phyloP scores from a whole-genome alignment of 2,113 vertebrate species.

The Stercorarius parasiticus region DNA sequence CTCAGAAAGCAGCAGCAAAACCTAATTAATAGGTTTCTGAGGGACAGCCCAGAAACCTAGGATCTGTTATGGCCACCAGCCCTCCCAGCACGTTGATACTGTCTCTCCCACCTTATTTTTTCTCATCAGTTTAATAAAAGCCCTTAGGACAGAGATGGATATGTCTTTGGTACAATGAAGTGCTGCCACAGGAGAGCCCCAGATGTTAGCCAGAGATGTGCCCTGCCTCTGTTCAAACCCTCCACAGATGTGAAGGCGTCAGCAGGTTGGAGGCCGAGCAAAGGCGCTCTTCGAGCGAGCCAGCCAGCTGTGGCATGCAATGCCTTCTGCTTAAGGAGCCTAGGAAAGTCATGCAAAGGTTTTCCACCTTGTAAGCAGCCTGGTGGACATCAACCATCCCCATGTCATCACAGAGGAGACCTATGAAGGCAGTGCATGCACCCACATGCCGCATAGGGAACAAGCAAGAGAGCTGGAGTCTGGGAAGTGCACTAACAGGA shows the following conservation, averaged over 20 bases:
- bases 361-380: background rate
- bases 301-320: background rate
- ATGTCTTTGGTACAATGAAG: background rate
- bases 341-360: background rate
- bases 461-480: background rate
- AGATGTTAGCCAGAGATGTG: background rate
- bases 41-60: background rate
- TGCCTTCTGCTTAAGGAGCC: background rate
- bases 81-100: background rate
- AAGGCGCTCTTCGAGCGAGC: background rate
- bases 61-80: background rate
- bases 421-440: background rate
- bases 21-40: background rate
- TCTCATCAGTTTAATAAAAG: background rate
- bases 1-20: background rate
- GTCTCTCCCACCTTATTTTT: background rate
- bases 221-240: background rate
- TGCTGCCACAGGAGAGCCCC: background rate
- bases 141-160: background rate
- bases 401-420: background rate
- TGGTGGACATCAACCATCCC: background rate
- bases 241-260: background rate
- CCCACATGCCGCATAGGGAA: background rate
- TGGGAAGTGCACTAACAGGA: background rate
- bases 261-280: background rate